A percentile compares a stretch with the other conserved stretches of the same genome.
These are phyloP conservation scores for Centruroides sculpturatus DNA, from an alignment of 1,140 invertebrate genomes.

Conservation along the genomic window DNA sequence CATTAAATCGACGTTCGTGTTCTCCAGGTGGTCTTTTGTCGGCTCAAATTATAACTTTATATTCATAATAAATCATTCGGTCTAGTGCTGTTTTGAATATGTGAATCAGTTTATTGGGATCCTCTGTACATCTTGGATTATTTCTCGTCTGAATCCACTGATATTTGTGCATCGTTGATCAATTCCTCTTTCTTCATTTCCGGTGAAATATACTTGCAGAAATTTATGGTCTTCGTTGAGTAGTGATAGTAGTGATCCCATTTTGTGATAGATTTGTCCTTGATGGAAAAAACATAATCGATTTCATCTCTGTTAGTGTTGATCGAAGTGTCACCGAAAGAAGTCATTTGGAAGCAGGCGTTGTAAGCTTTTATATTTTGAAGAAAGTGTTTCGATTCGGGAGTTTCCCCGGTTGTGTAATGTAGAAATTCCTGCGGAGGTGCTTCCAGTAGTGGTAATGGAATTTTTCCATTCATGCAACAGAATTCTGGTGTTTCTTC, in stretches of 20 bases:
- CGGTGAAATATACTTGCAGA: constrained; percentile 30
- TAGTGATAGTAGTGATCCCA: neutral
- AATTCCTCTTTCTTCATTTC: neutral
- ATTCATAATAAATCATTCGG: neutral
- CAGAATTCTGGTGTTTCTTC: too few species aligned
- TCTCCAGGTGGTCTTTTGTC: constrained; percentile 25
- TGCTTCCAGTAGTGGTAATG: too few species aligned
- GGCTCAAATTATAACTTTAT: neutral
- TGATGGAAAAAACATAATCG: neutral
- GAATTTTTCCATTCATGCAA: too few species aligned
- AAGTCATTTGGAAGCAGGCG: constrained; percentile 2
- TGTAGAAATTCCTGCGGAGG: too few species aligned
- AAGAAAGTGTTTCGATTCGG: neutral
- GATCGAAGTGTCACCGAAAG: neutral
- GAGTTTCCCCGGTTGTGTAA: neutral
- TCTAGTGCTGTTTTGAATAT: neutral
- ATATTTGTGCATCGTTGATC: neutral
- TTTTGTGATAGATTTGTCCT: constrained; percentile 3
- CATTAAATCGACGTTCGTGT: constrained; percentile 25
- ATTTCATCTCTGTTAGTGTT: neutral
- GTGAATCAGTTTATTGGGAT: neutral
- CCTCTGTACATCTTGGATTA: neutral
- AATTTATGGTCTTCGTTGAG: constrained; percentile 24
- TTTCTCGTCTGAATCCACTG: neutral
- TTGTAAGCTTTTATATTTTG: neutral